phyloP scores from a whole-genome alignment of 1,140 invertebrate species.

The Arctopsyche grandis region DNA sequence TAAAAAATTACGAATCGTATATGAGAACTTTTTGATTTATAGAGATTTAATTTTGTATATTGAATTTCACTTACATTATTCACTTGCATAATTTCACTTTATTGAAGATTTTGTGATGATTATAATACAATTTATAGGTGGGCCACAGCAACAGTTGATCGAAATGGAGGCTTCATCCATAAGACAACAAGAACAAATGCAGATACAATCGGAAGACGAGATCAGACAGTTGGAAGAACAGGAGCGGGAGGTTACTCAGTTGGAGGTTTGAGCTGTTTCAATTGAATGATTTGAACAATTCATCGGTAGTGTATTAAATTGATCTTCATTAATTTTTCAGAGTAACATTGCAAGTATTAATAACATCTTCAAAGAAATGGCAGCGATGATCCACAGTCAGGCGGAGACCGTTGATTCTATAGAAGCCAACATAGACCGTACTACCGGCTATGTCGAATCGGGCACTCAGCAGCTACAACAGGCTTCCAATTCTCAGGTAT shows the following conservation, averaged over 20 bases:
- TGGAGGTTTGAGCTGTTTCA: constrained; percentile 76
- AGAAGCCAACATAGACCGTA: constrained; percentile 93
- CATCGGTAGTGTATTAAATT: too few relatives aligned
- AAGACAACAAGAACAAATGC: constrained; percentile 74
- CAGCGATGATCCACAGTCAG: constrained; percentile 95
- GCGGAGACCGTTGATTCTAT: constrained; percentile 97
- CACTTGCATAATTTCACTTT: too few relatives aligned
- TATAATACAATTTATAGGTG: constrained; percentile 2
- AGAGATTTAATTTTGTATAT: too few relatives aligned
- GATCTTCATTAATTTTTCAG: constrained; percentile 73
- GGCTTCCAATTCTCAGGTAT: constrained; percentile 83
- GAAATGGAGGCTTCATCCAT: constrained; percentile 41
- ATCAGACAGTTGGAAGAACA: constrained; percentile 87
- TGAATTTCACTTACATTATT: too few relatives aligned
- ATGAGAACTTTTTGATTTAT: too few relatives aligned
- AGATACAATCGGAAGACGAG: constrained; percentile 87
- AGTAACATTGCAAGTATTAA: constrained; percentile 95
- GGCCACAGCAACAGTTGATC: constrained; percentile 41
- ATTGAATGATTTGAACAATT: neutral
- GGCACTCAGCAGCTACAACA: constrained; percentile 83
- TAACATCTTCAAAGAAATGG: constrained; percentile 98
- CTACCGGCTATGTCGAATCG: constrained; percentile 86
- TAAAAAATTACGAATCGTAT: too few relatives aligned
- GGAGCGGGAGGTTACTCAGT: constrained; percentile 87
- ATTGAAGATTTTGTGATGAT: too few relatives aligned